Evolutionary conservation across 2,797 vertebrate species (phyloP), one percentile per base, ranked within the genome.

Genomic region (Microcaecilia unicolor): DNA sequence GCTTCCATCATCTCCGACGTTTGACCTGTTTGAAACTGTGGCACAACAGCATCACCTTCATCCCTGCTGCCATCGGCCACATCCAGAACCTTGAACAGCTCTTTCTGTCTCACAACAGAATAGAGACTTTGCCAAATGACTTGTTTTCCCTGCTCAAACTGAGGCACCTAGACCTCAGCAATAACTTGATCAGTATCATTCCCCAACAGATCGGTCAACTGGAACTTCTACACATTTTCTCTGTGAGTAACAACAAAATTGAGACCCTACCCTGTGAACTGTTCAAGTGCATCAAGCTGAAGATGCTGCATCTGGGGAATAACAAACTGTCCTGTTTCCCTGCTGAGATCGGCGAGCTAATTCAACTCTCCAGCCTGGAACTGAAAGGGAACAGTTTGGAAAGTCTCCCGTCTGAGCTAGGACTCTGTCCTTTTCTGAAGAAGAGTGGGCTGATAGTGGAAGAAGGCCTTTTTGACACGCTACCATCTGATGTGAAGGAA

Each of bases 371-470:
- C 12, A 72, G 38, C 35, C 61, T 88, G 58, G 77, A 87, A 29
- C 34, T 89, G 25, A 72, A 70, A n/a, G 64, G 72, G 5, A 89
- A 89, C 56, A 68, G 61, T 39, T 55, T 88, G 31, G 69, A 74
- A 39, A 61, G 70, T 8, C 70, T 89, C 13, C 82, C 86, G 2
- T 35, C 41, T 5, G 80, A 85, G 21, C 37, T 89, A 29, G 67
- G 60, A 32, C 41, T 36, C 44, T 88, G 85, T 40, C 16, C 45
- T 3, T 64, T 72, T 18, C 59, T 89, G 15, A 47, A 51, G 25
- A 75, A 77, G 34, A 70, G 68, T 1, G 78, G 80, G 5, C 65
- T 89, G 9, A 48, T 78, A 8, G 78, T 75, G 31, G 86, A 88
- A 28, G 70, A 68, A 20, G 72, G 75, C 63, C 58, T 89, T 16